phyloP scores from a whole-genome alignment of 2,888 invertebrate genomes.

The Drosophila peninsularis region DNA sequence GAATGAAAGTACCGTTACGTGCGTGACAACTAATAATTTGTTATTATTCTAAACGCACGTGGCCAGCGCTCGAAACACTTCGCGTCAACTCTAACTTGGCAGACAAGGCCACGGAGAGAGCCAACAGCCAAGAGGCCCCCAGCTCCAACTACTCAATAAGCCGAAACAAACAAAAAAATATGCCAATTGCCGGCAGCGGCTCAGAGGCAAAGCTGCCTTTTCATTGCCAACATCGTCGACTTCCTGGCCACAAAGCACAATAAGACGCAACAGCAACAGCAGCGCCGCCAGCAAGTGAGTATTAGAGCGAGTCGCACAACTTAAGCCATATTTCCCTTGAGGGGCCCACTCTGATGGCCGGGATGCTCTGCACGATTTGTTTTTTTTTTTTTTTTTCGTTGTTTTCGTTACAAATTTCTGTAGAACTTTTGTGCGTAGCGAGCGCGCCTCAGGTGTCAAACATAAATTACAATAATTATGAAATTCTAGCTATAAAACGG shows the following conservation, averaged over 20 bases:
- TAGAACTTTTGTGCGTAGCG: slow-evolving; percentile 39
- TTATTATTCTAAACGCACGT: slow-evolving; percentile 79
- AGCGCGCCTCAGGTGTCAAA: slow-evolving; percentile 74
- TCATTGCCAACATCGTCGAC: slow-evolving; percentile 59
- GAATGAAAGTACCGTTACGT: slow-evolving; percentile 81
- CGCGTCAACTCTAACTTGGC: slow-evolving; percentile 35
- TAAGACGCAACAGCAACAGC: slow-evolving; percentile 23
- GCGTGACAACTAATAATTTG: slow-evolving; percentile 82
- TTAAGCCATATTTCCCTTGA: slow-evolving; percentile 58
- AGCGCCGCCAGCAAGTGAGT: slow-evolving; percentile 35
- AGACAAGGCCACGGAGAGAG: slow-evolving; percentile 38
- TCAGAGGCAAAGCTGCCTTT: slow-evolving; percentile 54
- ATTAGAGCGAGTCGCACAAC: slow-evolving; percentile 58
- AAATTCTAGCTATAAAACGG: slow-evolving; percentile 55
- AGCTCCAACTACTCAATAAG: slow-evolving; percentile 2
- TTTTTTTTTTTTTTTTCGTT: neutral
- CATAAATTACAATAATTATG: slow-evolving; percentile 76
- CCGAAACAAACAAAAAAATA: slow-evolving; percentile 43
- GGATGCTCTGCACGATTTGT: slow-evolving; percentile 15
- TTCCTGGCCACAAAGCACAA: slow-evolving; percentile 61
- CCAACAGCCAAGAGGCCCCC: neutral
- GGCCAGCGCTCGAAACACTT: slow-evolving; percentile 52
- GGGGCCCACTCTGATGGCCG: neutral
- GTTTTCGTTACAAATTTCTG: slow-evolving; percentile 25
- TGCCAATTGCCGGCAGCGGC: slow-evolving; percentile 61